Evolutionary conservation across 1,140 invertebrate species (phyloP), one percentile per base, ranked within the genome.

Genomic region (Antheraea pernyi): DNA sequence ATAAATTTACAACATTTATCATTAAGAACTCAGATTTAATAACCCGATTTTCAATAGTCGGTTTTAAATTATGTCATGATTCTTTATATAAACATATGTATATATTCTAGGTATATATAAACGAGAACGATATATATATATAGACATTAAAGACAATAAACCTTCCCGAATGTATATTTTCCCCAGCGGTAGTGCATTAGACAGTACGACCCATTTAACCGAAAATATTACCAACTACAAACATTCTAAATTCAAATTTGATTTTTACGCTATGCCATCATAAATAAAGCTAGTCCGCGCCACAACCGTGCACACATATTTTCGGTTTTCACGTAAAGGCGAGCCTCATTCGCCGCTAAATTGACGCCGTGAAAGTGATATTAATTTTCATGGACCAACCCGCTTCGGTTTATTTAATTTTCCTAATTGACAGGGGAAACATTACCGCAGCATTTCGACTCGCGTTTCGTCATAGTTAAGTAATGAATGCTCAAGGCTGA

Each of bases 381-480:
- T 81, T 82, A 82, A 84, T 83, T 77, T 78, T 61, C 64, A 69
- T 70, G 65, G 68, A 75, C 80, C 72, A 68, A 77, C 76, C 73
- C 71, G 76, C 70, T 76, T 67, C 68, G 71, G 74, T 81, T 79
- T 83, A 83, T 83, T 87, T 83, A 84, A 87, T 87, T 83, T 85
- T 62, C 71, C 71, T 84, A 84, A 85, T 84, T 84, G 83, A 83
- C 83, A 84, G 69, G 70, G 82, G 70, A 75, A 81, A 79, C 74
- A 75, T 75, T 77, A 74, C 67, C 59, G 46, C 64, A 19, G 64
- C 68, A 62, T 62, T 69, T 68, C 70, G 69, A 39, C 48, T 13
- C 53, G 59, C 48, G 19, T 68, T 69, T 71, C 65, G 39, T 63
- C 68, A 64, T 73, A 69, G 73, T 72, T 77, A 73, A 78, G 73